Base-by-base conservation (phyloP, 1,140 invertebrate species). In the Aculops lycopersici region DNA sequence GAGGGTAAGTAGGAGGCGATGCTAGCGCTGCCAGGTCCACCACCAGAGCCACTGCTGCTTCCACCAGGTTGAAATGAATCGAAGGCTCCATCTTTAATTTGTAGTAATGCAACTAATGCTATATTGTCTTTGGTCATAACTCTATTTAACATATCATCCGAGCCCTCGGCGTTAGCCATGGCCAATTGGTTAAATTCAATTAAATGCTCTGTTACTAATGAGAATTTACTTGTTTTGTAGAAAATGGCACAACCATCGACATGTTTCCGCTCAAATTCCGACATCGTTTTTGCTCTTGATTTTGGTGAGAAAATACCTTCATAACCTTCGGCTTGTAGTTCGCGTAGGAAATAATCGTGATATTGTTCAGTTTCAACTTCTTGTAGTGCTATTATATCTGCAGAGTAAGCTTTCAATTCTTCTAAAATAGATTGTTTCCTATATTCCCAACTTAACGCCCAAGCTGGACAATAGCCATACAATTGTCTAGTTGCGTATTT, bases 101-200 rank as follows among this genome's bases (percentile, higher is more conserved):
- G 77, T 13, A 95, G 61, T 42, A 94, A 60, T 3, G 84, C 88
- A 12, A 81, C 83, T 43, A 98, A 61, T 8, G 84, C 90, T 50
- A 98, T 95, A 60, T 98, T 97, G 57, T 98, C 92, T 54, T 90
- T 92, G 14, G 88, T 90, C 86, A 97, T 97, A 17, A 98, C 90
- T 50, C 92, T 65, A 58, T 95, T 97, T 46, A 97, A 62, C 86
- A 97, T 95, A 54, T 94, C 78, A 58, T 94, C 83, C 14, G 79
- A 86, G 35, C 84, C 86, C 55, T 94, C 83, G 19, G 86, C 83
- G 57, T 88, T 92, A 4, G 81, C 79, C 77, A 94, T 94, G 8
- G 88, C 88, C 47, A 95, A 59, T 61, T 94, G 83, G 61, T 90
- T 94, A 62, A 95, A 97, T 65, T 95, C 90, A 18, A 71, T 77